Conservation (phyloP, 1,140 invertebrate genomes). For the Zeugodacus cucurbitae region DNA sequence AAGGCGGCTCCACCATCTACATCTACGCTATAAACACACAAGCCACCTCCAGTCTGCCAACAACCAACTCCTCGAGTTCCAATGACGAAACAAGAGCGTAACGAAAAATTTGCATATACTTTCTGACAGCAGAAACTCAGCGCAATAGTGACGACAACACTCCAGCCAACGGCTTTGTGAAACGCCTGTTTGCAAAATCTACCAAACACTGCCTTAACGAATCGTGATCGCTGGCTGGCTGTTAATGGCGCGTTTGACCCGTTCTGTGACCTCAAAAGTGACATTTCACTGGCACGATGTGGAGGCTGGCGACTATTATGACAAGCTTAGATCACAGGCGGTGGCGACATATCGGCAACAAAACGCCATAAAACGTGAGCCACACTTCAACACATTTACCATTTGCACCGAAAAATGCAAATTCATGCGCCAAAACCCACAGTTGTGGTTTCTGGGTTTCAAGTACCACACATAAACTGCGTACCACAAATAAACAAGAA, state of each 20-base stretch:
- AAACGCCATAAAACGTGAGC: neutral
- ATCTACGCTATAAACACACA: neutral
- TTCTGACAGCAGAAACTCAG: neutral
- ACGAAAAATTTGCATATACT: conserved; percentile 27
- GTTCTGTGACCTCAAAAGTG: conserved; percentile 16
- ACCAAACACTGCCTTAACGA: neutral
- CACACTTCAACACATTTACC: neutral
- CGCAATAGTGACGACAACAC: neutral
- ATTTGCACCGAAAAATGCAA: too few relatives aligned
- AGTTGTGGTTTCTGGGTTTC: neutral
- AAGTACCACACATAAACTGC: neutral
- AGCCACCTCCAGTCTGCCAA: neutral
- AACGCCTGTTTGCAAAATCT: conserved; percentile 19
- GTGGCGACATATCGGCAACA: conserved; percentile 9
- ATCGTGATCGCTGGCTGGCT: conserved; percentile 15
- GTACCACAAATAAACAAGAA: neutral
- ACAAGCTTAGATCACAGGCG: neutral
- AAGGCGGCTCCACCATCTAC: neutral
- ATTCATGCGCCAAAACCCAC: neutral
- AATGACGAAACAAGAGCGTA: conserved; percentile 30
- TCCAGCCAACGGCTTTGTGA: neutral
- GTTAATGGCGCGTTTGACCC: conserved; percentile 12
- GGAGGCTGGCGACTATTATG: neutral
- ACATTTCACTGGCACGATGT: conserved; percentile 24
- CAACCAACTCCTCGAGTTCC: neutral